A percentile compares a stretch with the other conserved stretches of the same genome.
Conservation (phyloP, 2,113 vertebrate genomes). For the Onychostruthus taczanowskii region DNA sequence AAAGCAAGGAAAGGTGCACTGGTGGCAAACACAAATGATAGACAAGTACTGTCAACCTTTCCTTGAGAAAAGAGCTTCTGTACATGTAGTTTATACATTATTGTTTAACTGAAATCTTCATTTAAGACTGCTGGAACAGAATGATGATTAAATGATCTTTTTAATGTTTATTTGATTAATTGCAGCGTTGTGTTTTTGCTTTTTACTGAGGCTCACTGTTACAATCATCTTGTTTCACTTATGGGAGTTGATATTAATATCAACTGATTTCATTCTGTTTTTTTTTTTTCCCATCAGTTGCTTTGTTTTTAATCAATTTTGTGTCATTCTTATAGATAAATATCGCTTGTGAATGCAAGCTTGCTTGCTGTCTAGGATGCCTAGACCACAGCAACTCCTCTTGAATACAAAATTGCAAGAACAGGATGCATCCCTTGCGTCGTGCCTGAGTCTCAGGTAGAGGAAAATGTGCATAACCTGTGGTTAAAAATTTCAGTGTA, state of each 20-base stretch:
- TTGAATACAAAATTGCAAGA: background rate
- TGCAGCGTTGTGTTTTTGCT: background rate
- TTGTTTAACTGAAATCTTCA: background rate
- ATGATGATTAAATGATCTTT: background rate
- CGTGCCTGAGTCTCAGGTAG: background rate
- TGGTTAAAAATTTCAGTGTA: background rate
- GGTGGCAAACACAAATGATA: background rate
- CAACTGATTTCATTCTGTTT: background rate
- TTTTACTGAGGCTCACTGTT: background rate
- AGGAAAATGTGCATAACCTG: background rate
- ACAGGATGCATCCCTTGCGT: background rate
- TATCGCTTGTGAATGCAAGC: background rate
- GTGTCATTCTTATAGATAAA: background rate
- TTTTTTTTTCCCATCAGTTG: background rate
- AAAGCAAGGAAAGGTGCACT: background rate
- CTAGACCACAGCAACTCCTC: background rate
- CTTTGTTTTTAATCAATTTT: slow-evolving; percentile 34
- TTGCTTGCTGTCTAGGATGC: background rate
- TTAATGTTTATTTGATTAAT: background rate
- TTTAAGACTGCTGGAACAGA: background rate
- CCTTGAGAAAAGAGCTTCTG: background rate
- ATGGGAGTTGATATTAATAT: background rate
- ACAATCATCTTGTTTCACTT: background rate
- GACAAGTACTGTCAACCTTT: background rate
- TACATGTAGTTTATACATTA: background rate